These are phyloP conservation scores for Helarctos malayanus DNA, from an alignment of 2,797 vertebrate genomes.

Conservation along the genomic window DNA sequence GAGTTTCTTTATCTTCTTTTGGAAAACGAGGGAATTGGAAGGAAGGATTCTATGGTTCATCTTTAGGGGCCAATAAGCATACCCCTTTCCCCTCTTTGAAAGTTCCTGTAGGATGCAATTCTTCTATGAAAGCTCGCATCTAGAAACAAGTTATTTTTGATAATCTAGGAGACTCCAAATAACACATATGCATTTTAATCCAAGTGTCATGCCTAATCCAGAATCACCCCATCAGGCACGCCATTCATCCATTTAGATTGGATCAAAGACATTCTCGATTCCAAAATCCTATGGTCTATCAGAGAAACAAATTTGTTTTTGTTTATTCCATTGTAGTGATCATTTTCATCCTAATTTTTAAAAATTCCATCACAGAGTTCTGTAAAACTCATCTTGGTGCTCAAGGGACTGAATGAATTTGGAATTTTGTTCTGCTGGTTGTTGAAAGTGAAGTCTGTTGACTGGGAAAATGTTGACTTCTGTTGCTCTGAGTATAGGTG, in stretches of 20 bases:
- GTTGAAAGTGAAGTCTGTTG: constrained; percentile 27
- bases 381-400: not conserved
- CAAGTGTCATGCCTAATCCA: not conserved
- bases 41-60: not conserved
- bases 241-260: not conserved
- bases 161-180: not conserved
- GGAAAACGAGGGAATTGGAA: not conserved
- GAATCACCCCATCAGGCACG: not conserved
- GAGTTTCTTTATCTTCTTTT: not conserved
- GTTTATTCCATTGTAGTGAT: not conserved
- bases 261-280: not conserved
- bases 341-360: constrained; percentile 7
- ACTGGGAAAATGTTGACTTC: constrained; percentile 46
- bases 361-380: not conserved
- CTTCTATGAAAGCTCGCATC: not conserved
- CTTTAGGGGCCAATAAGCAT: not conserved
- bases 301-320: constrained; percentile 9
- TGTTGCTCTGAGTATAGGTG: not conserved
- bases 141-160: not conserved
- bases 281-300: not conserved
- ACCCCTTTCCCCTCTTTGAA: not conserved
- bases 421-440: not conserved
- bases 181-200: not conserved
- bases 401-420: not conserved
- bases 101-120: not conserved